These are phyloP conservation scores for Phortica variegata DNA, from an alignment of 1,140 invertebrate species.

Conservation along the genomic window DNA sequence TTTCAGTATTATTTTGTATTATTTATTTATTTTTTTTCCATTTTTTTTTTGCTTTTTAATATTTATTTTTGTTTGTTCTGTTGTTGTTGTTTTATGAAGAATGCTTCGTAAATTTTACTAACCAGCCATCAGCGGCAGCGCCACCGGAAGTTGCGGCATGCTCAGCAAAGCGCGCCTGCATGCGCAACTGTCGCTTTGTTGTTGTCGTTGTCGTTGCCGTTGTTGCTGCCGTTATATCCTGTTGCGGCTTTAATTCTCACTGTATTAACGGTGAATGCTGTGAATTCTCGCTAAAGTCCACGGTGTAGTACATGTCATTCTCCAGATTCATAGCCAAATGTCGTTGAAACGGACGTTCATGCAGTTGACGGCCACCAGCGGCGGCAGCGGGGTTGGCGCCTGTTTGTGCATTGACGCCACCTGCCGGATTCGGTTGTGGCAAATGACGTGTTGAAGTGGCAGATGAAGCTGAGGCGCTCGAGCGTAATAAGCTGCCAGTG, in stretches of 20 bases:
- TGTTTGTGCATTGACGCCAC: constrained; percentile 29
- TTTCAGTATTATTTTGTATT: constrained; percentile 3
- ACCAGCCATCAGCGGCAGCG: constrained; percentile 25
- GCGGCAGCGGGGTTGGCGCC: constrained; percentile 31
- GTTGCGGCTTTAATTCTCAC: constrained; percentile 48
- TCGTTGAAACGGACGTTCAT: constrained; percentile 55
- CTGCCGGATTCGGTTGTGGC: constrained; percentile 27
- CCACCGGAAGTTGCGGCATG: constrained; percentile 1
- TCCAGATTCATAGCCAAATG: constrained; percentile 62
- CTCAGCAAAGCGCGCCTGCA: not conserved
- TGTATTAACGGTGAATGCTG: constrained; percentile 71
- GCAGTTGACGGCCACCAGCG: constrained; percentile 34
- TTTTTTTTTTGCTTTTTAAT: not conserved
- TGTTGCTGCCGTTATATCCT: too few relatives aligned
- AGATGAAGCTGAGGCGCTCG: constrained; percentile 9
- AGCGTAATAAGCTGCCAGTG: constrained; percentile 10
- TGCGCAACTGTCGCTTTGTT: not conserved
- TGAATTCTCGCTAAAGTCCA: constrained; percentile 69
- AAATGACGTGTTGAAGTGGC: constrained; percentile 37
- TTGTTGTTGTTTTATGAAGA: constrained; percentile 8
- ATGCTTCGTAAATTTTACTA: constrained; percentile 51
- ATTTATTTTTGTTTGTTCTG: not conserved
- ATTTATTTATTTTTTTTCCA: constrained; percentile 5
- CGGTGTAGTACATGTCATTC: constrained; percentile 70
- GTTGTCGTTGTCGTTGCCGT: not conserved